A percentile compares a stretch with the other conserved stretches of the same genome.
Conservation (phyloP, 2,797 vertebrate genomes). For the Cossypha heuglini region DNA sequence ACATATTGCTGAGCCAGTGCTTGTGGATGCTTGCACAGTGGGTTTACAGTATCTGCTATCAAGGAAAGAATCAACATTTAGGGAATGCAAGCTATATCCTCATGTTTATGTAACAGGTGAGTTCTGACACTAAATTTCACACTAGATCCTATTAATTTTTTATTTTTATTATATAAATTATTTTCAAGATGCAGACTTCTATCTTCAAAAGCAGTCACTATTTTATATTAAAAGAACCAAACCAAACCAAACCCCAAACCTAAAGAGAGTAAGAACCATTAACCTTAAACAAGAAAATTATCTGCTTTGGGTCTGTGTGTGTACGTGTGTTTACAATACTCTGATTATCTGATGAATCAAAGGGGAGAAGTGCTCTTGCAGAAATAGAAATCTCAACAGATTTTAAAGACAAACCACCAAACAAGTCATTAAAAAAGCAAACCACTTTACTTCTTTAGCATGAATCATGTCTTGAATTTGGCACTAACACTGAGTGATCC, state of each 20-base stretch:
- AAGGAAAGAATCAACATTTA: neutral
- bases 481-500: neutral
- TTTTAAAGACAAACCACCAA: neutral
- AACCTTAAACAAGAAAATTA: neutral
- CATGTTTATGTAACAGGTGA: neutral
- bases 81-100: neutral
- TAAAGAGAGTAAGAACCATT: neutral
- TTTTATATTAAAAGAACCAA: neutral
- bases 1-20: neutral
- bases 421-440: neutral
- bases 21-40: too few relatives aligned
- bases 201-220: neutral
- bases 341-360: neutral
- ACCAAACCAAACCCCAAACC: neutral
- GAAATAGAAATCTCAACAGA: neutral
- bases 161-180: neutral
- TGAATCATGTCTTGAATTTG: neutral
- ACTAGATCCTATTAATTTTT: neutral
- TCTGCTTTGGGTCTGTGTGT: neutral
- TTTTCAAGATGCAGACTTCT: neutral
- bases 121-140: neutral
- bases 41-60: neutral
- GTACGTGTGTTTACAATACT: neutral
- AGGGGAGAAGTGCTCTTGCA: neutral
- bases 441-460: neutral